Percentiles rank a stretch among this genome's conserved stretches.
phyloP scores from a whole-genome alignment of 2,888 invertebrate genomes.

The Ischnura elegans region DNA sequence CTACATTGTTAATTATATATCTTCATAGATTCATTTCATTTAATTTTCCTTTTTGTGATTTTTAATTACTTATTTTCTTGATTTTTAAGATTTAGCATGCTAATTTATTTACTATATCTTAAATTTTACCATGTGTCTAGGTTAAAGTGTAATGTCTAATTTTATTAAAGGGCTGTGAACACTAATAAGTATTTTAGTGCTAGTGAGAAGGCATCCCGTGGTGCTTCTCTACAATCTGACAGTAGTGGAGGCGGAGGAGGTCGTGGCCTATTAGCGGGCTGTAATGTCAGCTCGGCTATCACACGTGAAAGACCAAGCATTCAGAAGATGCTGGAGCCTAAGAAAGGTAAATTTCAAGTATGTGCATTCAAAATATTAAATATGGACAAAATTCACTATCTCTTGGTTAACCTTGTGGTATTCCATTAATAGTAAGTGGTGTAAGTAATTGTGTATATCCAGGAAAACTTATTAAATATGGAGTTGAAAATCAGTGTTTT shows the following conservation, averaged over 20 bases:
- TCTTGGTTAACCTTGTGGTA: too few relatives aligned
- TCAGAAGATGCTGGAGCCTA: slow-evolving; percentile 48
- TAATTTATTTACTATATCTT: slow-evolving; percentile 30
- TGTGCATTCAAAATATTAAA: too few relatives aligned
- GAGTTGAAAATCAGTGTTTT: too few relatives aligned
- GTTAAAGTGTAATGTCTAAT: slow-evolving; percentile 7
- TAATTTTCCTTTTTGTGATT: not conserved
- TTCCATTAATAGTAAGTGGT: too few relatives aligned
- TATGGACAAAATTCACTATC: too few relatives aligned
- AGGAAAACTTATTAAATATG: too few relatives aligned
- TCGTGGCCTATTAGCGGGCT: not conserved
- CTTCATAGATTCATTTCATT: not conserved
- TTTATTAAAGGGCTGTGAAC: slow-evolving; percentile 41
- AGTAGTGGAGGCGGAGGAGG: slow-evolving; percentile 67
- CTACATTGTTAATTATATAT: too few relatives aligned
- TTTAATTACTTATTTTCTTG: not conserved
- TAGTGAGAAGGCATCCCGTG: slow-evolving; percentile 73
- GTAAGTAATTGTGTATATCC: too few relatives aligned
- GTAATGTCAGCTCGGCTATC: not conserved
- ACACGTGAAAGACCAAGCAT: slow-evolving; percentile 43
- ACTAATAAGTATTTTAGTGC: slow-evolving; percentile 73
- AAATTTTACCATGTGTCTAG: not conserved
- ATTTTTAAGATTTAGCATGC: not conserved
- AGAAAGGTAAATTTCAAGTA: slow-evolving; percentile 5
- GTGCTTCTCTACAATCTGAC: slow-evolving; percentile 71